A percentile compares a stretch with the other conserved stretches of the same genome.
Conservation (phyloP, 2,797 vertebrate genomes). For the Orientallactaga sibirica region DNA sequence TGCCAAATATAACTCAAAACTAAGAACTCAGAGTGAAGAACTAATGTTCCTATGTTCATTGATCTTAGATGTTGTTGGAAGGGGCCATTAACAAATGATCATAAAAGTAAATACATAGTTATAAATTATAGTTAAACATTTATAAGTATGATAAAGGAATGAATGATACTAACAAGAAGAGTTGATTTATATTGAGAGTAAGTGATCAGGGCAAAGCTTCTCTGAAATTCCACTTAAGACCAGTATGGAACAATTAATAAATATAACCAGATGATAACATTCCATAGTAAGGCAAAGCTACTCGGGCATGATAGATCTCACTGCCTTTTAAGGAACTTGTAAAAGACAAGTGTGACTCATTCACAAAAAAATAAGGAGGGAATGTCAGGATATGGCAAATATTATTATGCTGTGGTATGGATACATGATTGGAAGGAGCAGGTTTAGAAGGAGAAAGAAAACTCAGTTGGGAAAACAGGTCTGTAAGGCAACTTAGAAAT, state of each 20-base stretch:
- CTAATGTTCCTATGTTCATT: neutral
- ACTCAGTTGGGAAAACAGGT: neutral
- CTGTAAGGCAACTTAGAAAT: neutral
- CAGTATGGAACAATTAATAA: neutral
- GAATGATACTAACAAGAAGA: neutral
- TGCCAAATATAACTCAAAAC: neutral
- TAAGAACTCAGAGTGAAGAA: neutral
- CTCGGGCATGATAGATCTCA: neutral
- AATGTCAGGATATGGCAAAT: neutral
- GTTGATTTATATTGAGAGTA: neutral
- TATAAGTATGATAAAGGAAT: neutral
- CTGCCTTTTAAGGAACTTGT: neutral
- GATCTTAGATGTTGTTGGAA: neutral
- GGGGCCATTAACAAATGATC: neutral
- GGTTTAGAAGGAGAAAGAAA: neutral
- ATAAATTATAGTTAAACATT: slow-evolving; percentile 2
- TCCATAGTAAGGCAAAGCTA: neutral
- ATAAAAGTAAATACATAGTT: neutral
- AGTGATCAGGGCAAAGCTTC: neutral
- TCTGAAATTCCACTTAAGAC: neutral
- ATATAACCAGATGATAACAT: neutral
- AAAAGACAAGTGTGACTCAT: neutral
- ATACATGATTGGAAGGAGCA: neutral
- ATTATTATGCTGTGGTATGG: neutral
- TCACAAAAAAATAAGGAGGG: neutral